Percentiles rank a stretch among this genome's conserved stretches.
Evolutionary conservation across 2,113 vertebrate species (phyloP).

Genomic region (Micromys minutus): DNA sequence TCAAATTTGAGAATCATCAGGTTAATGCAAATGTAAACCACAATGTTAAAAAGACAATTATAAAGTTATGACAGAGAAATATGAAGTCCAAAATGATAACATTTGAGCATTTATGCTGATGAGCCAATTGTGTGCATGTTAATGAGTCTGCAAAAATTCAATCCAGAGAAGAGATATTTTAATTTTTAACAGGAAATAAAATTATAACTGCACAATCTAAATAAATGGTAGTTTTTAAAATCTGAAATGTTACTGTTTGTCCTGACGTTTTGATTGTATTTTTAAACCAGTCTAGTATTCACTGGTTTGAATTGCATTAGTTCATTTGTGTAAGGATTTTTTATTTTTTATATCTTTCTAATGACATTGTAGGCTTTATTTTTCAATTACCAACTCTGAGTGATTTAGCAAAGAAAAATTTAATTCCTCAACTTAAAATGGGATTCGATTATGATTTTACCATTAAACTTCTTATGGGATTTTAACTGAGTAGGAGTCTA

Average conservation of each 20-base stretch:
- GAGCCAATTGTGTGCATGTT: not conserved
- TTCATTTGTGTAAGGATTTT: not conserved
- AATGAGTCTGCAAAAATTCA: not conserved
- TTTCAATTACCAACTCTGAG: constrained; percentile 57
- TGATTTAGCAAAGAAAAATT: constrained; percentile 45
- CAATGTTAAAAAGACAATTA: not conserved
- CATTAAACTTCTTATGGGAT: constrained; percentile 44
- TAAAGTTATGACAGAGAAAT: no score
- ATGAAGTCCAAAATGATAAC: not conserved
- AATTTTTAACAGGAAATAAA: not conserved
- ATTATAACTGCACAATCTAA: not conserved
- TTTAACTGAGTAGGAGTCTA: constrained; percentile 51
- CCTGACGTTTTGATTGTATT: not conserved
- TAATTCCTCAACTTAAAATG: constrained; percentile 59
- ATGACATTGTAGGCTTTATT: constrained; percentile 35
- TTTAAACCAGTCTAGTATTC: not conserved
- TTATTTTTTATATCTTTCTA: constrained; percentile 50
- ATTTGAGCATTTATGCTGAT: not conserved
- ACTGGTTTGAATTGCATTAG: not conserved
- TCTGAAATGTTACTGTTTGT: not conserved
- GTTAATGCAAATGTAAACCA: not conserved
- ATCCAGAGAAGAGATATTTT: not conserved
- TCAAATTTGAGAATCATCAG: not conserved
- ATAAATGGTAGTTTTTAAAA: not conserved
- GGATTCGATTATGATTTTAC: constrained; percentile 51